Base-by-base conservation (phyloP, 2,888 invertebrate genomes). In the Gibbula magus region DNA sequence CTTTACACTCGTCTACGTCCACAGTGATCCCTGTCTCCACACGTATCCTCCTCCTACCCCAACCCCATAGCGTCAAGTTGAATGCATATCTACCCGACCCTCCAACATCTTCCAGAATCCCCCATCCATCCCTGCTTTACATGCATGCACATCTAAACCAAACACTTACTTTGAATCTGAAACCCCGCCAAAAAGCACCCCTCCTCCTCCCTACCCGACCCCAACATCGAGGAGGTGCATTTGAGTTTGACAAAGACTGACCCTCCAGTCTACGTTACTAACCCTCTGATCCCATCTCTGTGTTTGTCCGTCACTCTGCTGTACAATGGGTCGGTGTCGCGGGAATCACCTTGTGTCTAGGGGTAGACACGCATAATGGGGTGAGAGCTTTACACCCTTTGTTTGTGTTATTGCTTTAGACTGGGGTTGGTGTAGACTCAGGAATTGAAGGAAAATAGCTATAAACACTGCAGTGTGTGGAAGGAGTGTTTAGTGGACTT, bases 321-420 rank as follows among this genome's bases (percentile, higher is more conserved):
- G 61, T 61, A 29, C 29, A 61, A 61, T 61, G n/a, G 61, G 25
- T 13, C 25, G 29, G 25, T 61, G 61, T 61, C 16, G 61, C 29
- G 16, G 29, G 25, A 61, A 61, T 61, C 61, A 61, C 29, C 61
- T 61, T 18, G 29, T 29, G 13, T 13, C 29, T 61, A 25, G 25
- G 61, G 61, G 61, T 61, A 61, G 61, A 61, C 61, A 61, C 61
- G 61, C 29, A 61, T 61, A 61, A 61, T 61, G 25, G 61, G 29
- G n/a, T 29, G 29, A 18, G 16, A 22, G n/a, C 29, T 61, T 61
- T 61, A 29, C 16, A 16, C 13, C 61, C n/a, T 29, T 22, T 61
- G 25, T 61, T 61, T 61, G 61, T 61, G 29, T 29, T 61, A 61
- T 16, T 29, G 61, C 61, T 61, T 61, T 29, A 29, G 25, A 29